A percentile compares a stretch with the other conserved stretches of the same genome.
Evolutionary conservation across 2,113 vertebrate species (phyloP).

Genomic region (Chauna torquata): DNA sequence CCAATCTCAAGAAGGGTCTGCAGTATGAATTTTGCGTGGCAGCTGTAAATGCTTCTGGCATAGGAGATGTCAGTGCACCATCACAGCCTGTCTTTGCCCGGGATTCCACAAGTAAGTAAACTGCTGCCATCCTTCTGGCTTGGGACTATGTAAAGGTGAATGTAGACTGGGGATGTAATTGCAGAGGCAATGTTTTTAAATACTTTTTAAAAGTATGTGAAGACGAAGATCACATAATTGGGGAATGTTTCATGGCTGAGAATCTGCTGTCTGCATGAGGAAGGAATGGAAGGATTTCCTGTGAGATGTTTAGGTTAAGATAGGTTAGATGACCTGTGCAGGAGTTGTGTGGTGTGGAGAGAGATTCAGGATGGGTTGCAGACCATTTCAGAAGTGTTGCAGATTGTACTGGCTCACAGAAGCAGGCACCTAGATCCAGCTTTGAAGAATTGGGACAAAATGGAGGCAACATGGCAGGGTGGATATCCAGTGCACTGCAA

Average conservation of each 20-base stretch:
- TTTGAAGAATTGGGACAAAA: neutral
- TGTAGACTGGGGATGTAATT: accelerated
- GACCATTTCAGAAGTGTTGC: neutral
- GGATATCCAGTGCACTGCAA: neutral
- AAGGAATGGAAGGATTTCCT: neutral
- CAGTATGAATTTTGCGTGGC: constrained; percentile 90
- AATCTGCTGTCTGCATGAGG: neutral
- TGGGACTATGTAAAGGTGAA: neutral
- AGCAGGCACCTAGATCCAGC: neutral
- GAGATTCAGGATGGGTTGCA: neutral
- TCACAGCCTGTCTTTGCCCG: constrained; percentile 83
- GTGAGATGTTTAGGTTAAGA: neutral
- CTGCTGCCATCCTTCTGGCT: neutral
- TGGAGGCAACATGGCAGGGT: neutral
- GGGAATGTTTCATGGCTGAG: neutral
- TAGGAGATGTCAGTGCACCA: constrained; percentile 81
- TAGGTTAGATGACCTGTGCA: neutral
- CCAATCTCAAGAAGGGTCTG: constrained; percentile 81
- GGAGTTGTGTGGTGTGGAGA: neutral
- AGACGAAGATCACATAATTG: neutral
- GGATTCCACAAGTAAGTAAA: constrained; percentile 83
- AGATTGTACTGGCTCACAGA: neutral
- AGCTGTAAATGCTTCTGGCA: constrained; percentile 85
- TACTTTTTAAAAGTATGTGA: neutral
- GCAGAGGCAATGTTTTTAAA: neutral